Evolutionary conservation across 2,797 vertebrate genomes (phyloP).

Genomic region (Nannoperca obscura): DNA sequence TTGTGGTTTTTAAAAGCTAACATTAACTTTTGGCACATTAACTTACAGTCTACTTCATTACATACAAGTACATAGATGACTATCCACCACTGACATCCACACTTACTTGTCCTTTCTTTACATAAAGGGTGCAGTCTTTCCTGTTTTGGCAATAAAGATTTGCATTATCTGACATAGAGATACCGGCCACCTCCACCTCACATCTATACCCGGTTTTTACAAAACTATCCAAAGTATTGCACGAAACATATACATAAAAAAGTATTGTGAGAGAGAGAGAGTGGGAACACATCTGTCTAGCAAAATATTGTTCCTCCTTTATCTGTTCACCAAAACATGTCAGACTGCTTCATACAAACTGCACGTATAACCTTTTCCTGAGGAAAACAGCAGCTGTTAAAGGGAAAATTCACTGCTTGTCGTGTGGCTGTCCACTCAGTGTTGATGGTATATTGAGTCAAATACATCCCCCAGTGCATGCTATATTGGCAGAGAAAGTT

Average conservation of each 20-base stretch:
- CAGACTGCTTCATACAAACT: constrained; percentile 2
- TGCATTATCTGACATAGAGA: background rate
- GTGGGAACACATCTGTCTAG: background rate
- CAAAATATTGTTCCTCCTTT: background rate
- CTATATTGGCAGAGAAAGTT: too few species aligned
- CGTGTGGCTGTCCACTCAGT: too few species aligned
- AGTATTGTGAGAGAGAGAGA: background rate
- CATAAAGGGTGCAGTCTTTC: background rate
- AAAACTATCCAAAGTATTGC: background rate
- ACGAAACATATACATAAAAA: background rate
- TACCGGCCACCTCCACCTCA: background rate
- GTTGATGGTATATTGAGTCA: too few species aligned
- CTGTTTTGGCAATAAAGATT: background rate
- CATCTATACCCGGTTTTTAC: too few species aligned
- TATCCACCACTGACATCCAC: background rate
- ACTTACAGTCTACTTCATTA: background rate
- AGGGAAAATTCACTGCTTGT: too few species aligned
- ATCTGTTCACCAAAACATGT: background rate
- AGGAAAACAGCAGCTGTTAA: constrained; percentile 8
- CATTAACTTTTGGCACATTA: background rate
- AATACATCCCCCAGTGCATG: too few species aligned
- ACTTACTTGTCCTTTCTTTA: background rate
- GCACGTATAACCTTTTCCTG: background rate
- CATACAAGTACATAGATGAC: background rate
- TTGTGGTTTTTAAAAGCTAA: background rate